Evolutionary conservation across 2,888 invertebrate species (phyloP).

Genomic region (Pseudeuparius sepicola): DNA sequence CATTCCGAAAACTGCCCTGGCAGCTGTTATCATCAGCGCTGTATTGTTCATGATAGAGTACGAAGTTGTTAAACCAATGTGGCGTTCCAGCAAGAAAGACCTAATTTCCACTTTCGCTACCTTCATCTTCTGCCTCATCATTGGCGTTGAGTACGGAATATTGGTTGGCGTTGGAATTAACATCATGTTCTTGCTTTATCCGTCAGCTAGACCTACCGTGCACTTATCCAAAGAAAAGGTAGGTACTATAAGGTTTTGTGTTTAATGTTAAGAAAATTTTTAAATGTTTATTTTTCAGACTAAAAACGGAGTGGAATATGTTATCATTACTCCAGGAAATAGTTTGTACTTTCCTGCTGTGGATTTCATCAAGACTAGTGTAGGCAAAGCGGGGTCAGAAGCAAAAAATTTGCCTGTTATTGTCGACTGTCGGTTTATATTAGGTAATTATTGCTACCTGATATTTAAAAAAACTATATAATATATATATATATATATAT

Average conservation of each 20-base stretch:
- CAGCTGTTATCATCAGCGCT: slow-evolving; percentile 89
- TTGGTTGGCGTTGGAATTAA: slow-evolving; percentile 72
- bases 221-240: slow-evolving; percentile 63
- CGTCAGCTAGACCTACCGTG: slow-evolving; percentile 69
- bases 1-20: slow-evolving; percentile 81
- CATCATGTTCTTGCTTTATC: slow-evolving; percentile 66
- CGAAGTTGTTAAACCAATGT: slow-evolving; percentile 77
- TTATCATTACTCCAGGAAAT: slow-evolving; percentile 68
- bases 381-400: slow-evolving; percentile 59
- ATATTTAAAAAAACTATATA: no score
- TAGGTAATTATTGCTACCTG: slow-evolving; percentile 44
- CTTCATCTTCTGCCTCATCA: slow-evolving; percentile 66
- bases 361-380: slow-evolving; percentile 69
- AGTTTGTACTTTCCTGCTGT: slow-evolving; percentile 75
- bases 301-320: slow-evolving; percentile 56
- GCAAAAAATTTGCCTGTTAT: slow-evolving; percentile 65
- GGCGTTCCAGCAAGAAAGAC: slow-evolving; percentile 73
- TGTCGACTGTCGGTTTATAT: slow-evolving; percentile 69
- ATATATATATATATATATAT: no score
- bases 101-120: slow-evolving; percentile 74
- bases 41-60: slow-evolving; percentile 93
- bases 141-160: slow-evolving; percentile 83
- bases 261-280: not conserved
- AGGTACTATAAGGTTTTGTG: slow-evolving; percentile 24
- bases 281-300: slow-evolving; percentile 45